Percentiles rank a stretch among this genome's conserved stretches.
Evolutionary conservation across 2,113 vertebrate species (phyloP).

Genomic region (Etheostoma spectabile): DNA sequence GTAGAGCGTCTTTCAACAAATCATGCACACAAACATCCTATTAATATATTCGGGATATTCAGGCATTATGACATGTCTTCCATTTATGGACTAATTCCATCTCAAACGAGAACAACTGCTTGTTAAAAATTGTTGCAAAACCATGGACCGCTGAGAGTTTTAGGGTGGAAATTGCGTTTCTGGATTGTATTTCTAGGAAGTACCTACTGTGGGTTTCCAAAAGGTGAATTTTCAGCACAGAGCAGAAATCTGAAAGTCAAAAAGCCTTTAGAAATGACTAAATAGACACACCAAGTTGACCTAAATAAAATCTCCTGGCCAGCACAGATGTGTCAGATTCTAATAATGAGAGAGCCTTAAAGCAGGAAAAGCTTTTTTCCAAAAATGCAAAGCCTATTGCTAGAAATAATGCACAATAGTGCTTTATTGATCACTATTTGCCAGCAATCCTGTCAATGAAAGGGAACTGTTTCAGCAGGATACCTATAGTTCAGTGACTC

Average conservation of each 20-base stretch:
- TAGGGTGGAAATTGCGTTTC: not conserved
- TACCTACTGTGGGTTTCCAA: not conserved
- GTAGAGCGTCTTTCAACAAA: not conserved
- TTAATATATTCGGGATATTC: not conserved
- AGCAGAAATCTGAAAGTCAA: not conserved
- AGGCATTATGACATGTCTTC: not conserved
- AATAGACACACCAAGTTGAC: slow-evolving; percentile 25
- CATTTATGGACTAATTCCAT: not conserved
- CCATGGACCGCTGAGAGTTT: not conserved
- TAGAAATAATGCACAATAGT: not conserved
- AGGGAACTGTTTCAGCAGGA: too few relatives aligned
- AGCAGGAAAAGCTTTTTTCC: not conserved
- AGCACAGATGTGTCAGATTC: slow-evolving; percentile 34
- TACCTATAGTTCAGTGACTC: too few relatives aligned
- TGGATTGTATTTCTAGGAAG: slow-evolving; percentile 2
- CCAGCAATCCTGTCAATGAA: not conserved
- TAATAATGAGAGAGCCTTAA: slow-evolving; percentile 4
- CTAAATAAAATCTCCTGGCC: slow-evolving; percentile 37
- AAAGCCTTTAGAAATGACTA: not conserved
- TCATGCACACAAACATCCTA: not conserved
- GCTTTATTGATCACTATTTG: slow-evolving; percentile 4
- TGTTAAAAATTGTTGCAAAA: not conserved
- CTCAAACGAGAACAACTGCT: not conserved
- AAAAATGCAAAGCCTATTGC: slow-evolving; percentile 13
- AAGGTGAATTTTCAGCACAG: not conserved